Percentiles rank a stretch among this genome's conserved stretches.
Evolutionary conservation across 2,113 vertebrate genomes (phyloP).

Genomic region (Channa maculata): DNA sequence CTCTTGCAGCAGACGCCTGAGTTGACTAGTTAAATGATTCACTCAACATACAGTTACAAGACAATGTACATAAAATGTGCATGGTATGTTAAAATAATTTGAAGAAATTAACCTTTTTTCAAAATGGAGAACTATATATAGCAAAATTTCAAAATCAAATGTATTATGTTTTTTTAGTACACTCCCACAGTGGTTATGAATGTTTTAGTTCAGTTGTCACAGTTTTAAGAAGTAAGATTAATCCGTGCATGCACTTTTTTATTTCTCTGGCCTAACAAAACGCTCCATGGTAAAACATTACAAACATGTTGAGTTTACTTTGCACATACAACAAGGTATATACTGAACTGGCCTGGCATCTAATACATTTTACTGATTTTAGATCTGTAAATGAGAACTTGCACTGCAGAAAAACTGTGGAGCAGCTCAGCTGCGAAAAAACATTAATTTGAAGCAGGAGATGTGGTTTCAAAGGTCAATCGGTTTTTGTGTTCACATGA

Average conservation of each 20-base stretch:
- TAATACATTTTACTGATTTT: slow-evolving; percentile 8
- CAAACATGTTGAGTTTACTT: slow-evolving; percentile 38
- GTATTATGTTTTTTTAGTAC: slow-evolving; percentile 59
- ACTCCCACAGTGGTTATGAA: slow-evolving; percentile 42
- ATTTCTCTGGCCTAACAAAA: slow-evolving; percentile 45
- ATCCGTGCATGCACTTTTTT: slow-evolving; percentile 61
- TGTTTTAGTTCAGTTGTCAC: slow-evolving; percentile 60
- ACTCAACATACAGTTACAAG: slow-evolving; percentile 46
- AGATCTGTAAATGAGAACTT: slow-evolving; percentile 19
- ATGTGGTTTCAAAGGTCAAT: slow-evolving; percentile 3
- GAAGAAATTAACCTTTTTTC: slow-evolving; percentile 59
- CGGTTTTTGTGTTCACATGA: background rate
- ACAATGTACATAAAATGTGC: slow-evolving; percentile 76
- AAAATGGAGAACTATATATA: slow-evolving; percentile 32
- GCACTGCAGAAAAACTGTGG: background rate
- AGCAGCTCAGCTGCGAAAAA: background rate
- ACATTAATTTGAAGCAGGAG: background rate
- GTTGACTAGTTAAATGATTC: slow-evolving; percentile 35
- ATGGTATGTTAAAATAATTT: slow-evolving; percentile 63
- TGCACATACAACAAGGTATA: slow-evolving; percentile 51
- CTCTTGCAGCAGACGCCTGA: slow-evolving; percentile 15
- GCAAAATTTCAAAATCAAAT: slow-evolving; percentile 37
- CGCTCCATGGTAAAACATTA: slow-evolving; percentile 16
- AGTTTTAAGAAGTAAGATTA: slow-evolving; percentile 41
- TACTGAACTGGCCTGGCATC: background rate